Percentiles rank a stretch among this genome's conserved stretches.
Evolutionary conservation across 2,888 invertebrate genomes (phyloP).

Genomic region (Coremacera marginata): DNA sequence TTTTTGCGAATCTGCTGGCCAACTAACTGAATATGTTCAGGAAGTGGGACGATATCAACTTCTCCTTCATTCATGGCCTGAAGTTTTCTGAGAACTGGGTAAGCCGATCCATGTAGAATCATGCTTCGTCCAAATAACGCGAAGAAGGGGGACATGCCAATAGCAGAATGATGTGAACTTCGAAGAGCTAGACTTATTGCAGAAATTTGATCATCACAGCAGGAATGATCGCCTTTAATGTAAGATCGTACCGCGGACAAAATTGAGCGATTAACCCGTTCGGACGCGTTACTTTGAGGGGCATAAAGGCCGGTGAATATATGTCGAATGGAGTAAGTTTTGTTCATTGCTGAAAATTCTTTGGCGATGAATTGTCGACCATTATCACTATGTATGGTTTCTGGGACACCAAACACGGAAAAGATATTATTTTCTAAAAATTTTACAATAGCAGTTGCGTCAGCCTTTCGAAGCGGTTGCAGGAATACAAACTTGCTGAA

Average conservation of each 20-base stretch:
- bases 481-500: conserved; percentile 32
- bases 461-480: conserved; percentile 14
- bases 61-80: conserved; percentile 15
- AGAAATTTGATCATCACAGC: neutral
- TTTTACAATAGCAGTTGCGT: neutral
- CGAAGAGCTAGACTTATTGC: neutral
- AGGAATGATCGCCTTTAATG: conserved; percentile 23
- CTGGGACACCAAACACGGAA: conserved; percentile 51
- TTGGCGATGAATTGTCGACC: conserved; percentile 48
- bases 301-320: conserved; percentile 27
- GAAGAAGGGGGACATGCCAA: conserved; percentile 23
- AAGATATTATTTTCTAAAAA: conserved; percentile 43
- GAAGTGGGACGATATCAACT: neutral
- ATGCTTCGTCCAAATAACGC: conserved; percentile 25
- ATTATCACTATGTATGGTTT: conserved; percentile 50
- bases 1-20: neutral
- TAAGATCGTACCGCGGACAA: conserved; percentile 33
- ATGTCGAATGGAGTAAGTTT: conserved; percentile 7
- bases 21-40: conserved; percentile 3
- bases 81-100: neutral
- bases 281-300: conserved; percentile 32
- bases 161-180: conserved; percentile 9
- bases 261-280: conserved; percentile 28
- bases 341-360: conserved; percentile 33
- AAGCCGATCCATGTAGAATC: conserved; percentile 13